A percentile compares a stretch with the other conserved stretches of the same genome.
Evolutionary conservation across 2,113 vertebrate genomes (phyloP).

Genomic region (Cynocephalus volans): DNA sequence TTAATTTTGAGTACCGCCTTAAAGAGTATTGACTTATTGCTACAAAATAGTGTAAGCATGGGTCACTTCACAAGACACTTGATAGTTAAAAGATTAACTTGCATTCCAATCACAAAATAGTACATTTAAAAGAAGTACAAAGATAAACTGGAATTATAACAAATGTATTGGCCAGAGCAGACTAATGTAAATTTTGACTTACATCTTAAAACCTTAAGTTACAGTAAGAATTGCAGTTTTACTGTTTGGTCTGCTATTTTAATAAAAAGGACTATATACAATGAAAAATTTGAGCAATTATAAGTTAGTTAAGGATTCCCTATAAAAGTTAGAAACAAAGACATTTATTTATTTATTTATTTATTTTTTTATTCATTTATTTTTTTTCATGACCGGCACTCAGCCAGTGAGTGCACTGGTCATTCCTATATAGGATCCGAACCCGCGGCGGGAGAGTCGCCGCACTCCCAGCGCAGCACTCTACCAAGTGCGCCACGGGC

Average conservation of each 20-base stretch:
- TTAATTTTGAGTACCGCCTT: background rate
- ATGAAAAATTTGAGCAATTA: background rate
- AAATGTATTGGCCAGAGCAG: background rate
- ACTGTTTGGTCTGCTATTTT: background rate
- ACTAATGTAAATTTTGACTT: background rate
- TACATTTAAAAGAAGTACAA: background rate
- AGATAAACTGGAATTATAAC: slow-evolving; percentile 3
- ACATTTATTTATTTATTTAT: too few species aligned
- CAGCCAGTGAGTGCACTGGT: too few species aligned
- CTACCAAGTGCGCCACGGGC: too few species aligned
- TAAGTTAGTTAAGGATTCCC: slow-evolving; percentile 4
- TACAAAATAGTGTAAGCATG: background rate
- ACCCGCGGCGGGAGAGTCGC: too few species aligned
- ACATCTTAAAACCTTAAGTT: slow-evolving; percentile 16
- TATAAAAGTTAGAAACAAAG: slow-evolving; percentile 33
- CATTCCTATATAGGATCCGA: too few species aligned
- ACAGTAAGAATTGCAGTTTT: background rate
- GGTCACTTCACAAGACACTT: slow-evolving; percentile 8
- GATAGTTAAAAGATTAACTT: background rate
- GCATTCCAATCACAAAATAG: background rate
- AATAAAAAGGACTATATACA: background rate
- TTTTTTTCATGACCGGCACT: too few species aligned
- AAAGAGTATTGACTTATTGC: background rate
- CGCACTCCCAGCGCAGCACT: too few species aligned
- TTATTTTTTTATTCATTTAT: too few species aligned